Evolutionary conservation across 2,888 invertebrate genomes (phyloP), one percentile per base, ranked within the genome.

Genomic region (Ochropacha duplaris): DNA sequence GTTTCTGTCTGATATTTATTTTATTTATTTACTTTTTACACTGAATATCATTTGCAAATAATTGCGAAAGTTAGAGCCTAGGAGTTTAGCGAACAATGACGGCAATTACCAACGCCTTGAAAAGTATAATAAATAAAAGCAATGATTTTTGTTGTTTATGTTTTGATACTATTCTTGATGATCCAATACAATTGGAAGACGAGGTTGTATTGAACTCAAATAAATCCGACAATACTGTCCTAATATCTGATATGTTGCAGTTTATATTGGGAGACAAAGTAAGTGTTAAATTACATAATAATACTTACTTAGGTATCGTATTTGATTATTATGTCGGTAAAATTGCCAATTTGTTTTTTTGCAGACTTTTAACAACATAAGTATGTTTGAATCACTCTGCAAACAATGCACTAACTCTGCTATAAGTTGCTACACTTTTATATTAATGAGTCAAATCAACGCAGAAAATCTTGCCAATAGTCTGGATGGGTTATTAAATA

Each of bases 101-200:
- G 14, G 59, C 73, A 4, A 52, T 82, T 31, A 69, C 69, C 39
- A 67, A 66, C 52, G 67, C 77, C 16, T 49, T 90, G 22, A 60
- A 70, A 24, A 78, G 78, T 57, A 66, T 88, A 55, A 58, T 87
- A 49, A 74, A 72, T 34, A 78, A 74, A 14, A 74, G 76, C 54
- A 71, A 73, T 54, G 74, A 83, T 54, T 81, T 84, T 58, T 90
- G 90, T 62, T 83, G 84, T 58, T 66, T 90, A 50, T 90, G 90
- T 68, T 78, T 86, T 16, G 74, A 72, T 54, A 61, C 61, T 5
- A 49, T 77, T 14, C 16, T 61, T 4, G 67, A 68, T 4, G 74
- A 78, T 44, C 68, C 71, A 2, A 57, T 79, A 24, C 62, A 68
- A 50, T 55, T 83, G 49, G 71, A 78, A 26, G 84, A 88, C 58